Evolutionary conservation across 1,140 invertebrate species (phyloP), one percentile per base, ranked within the genome.

Genomic region (Aradophagus sp.): DNA sequence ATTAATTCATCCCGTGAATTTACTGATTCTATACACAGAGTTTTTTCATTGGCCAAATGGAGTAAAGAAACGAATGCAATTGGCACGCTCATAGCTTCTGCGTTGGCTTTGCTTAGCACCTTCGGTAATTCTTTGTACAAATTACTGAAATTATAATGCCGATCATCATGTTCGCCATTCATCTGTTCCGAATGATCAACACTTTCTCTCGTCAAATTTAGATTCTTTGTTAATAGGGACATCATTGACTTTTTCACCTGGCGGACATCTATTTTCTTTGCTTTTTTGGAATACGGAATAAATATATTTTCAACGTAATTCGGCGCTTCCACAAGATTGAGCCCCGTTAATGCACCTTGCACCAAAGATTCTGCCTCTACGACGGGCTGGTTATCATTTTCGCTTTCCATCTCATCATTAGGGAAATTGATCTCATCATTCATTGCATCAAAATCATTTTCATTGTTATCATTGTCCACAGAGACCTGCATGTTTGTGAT

Each of bases 261-360:
- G 66, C 90, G 91, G 87, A 95, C 93, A 76, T 95, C 91, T 5
- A 95, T 88, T 74, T 91, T 93, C 73, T 95, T 95, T 0, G 93
- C 92, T 63, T 89, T 87, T 80, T 90, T 89, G 7, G 92, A 91
- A 79, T 93, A 95, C 1, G 88, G 87, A 50, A 94, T 91, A 66
- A 89, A 88, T 56, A 90, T 88, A 83, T 91, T 90, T 17, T 78
- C 77, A 19, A 85, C 82, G 19, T 86, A 68, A 75, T 85, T 83
- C 2, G 90, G 90, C 11, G 86, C 83, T 8, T 87, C 82, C 1
- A 91, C 83, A 12, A 91, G 78, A 84, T 89, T 89, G 38, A 88
- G 86, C 4, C 86, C 87, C 7, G 72, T 77, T 36, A 87, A 83
- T 45, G 79, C 59, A 20, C 63, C 56, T 44, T 83, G 86, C 72